These are phyloP conservation scores for Ellobius talpinus DNA, from an alignment of 2,113 vertebrate species.

Conservation along the genomic window DNA sequence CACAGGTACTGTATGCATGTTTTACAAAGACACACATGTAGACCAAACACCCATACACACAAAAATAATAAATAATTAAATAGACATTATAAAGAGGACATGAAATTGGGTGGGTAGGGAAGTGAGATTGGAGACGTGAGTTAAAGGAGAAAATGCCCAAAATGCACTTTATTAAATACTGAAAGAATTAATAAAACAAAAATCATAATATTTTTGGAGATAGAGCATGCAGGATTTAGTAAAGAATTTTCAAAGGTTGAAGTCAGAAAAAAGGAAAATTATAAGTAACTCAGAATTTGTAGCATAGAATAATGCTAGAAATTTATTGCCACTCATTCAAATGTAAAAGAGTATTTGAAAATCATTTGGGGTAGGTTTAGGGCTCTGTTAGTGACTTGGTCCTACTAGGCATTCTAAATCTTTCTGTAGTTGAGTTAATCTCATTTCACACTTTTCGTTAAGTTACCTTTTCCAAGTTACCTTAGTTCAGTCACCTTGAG, in stretches of 20 bases:
- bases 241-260: background rate
- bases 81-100: background rate
- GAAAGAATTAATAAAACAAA: background rate
- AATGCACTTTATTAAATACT: background rate
- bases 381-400: background rate
- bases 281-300: background rate
- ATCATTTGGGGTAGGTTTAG: background rate
- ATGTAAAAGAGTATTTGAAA: background rate
- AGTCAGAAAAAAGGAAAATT: slow-evolving; percentile 6
- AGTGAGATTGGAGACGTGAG: background rate
- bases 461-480: background rate
- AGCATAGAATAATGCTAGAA: background rate
- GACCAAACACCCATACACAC: background rate
- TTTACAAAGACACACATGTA: background rate
- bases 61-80: background rate
- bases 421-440: background rate
- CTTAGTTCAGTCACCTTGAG: background rate
- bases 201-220: background rate
- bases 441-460: background rate
- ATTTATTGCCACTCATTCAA: background rate
- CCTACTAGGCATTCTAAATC: background rate
- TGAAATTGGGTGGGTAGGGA: background rate
- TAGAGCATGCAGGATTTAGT: background rate
- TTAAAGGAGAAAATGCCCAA: background rate
- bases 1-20: background rate